phyloP scores from a whole-genome alignment of 2,888 invertebrate genomes.

The Andrena minutula region DNA sequence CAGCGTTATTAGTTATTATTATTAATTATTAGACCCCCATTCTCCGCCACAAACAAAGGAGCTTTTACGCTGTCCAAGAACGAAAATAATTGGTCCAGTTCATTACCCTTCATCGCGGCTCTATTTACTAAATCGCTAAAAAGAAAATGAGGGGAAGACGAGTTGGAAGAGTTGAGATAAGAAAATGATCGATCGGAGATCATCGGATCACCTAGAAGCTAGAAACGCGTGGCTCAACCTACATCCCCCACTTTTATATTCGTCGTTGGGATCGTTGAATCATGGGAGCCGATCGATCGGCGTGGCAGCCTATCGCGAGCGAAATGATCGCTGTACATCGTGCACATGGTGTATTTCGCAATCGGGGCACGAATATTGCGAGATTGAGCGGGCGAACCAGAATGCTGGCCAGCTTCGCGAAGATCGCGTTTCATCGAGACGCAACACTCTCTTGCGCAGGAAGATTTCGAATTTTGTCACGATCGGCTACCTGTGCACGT shows the following conservation, averaged over 20 bases:
- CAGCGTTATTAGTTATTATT: too few relatives aligned
- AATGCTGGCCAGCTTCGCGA: slow-evolving; percentile 21
- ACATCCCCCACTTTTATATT: slow-evolving; percentile 6
- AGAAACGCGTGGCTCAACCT: slow-evolving; percentile 18
- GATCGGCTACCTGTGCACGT: neutral
- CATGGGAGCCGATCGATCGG: slow-evolving; percentile 5
- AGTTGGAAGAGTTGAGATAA: neutral
- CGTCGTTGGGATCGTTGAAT: neutral
- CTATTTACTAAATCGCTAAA: neutral
- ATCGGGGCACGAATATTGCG: slow-evolving; percentile 34
- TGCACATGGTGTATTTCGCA: slow-evolving; percentile 34
- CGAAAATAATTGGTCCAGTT: neutral
- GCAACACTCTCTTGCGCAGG: slow-evolving; percentile 21
- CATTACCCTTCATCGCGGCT: neutral
- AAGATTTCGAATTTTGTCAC: slow-evolving; percentile 41
- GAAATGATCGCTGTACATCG: slow-evolving; percentile 30
- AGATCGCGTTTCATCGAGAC: slow-evolving; percentile 40
- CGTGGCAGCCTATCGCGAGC: slow-evolving; percentile 7
- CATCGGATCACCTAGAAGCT: slow-evolving; percentile 2
- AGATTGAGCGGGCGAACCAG: slow-evolving; percentile 32
- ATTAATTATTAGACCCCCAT: too few relatives aligned
- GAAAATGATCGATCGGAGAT: neutral
- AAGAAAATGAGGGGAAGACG: neutral
- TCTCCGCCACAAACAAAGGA: too few relatives aligned
- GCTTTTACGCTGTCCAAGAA: too few relatives aligned